Conservation (phyloP, 2,888 invertebrate genomes). For the Polyploca ridens region DNA sequence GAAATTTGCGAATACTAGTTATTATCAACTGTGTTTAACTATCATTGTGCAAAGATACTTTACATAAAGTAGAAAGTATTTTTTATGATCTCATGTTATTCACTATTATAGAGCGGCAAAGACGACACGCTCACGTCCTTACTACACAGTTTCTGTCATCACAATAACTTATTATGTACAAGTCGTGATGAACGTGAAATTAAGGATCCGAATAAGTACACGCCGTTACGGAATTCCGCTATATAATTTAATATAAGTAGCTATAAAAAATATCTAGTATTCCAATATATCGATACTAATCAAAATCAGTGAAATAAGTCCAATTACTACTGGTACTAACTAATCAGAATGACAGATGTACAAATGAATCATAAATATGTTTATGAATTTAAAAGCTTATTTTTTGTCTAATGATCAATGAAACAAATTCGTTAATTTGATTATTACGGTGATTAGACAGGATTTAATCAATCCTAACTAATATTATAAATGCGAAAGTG, state of each 20-base stretch:
- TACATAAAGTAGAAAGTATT: background rate
- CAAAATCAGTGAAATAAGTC: too few relatives aligned
- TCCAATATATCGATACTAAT: too few relatives aligned
- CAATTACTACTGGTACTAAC: too few relatives aligned
- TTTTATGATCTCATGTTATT: conserved; percentile 25
- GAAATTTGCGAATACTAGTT: conserved; percentile 12
- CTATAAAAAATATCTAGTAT: too few relatives aligned
- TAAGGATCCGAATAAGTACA: conserved; percentile 19
- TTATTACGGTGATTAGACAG: too few relatives aligned
- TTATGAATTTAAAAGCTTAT: too few relatives aligned
- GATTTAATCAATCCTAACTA: too few relatives aligned
- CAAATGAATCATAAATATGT: too few relatives aligned
- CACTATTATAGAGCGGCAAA: conserved; percentile 18
- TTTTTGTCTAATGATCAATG: too few relatives aligned
- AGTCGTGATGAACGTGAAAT: conserved; percentile 14
- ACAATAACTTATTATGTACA: conserved; percentile 34
- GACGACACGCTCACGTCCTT: conserved; percentile 46
- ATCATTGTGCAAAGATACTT: conserved; percentile 2
- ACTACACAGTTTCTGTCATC: conserved; percentile 40
- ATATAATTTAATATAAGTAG: background rate
- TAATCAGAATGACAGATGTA: too few relatives aligned
- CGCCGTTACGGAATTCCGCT: background rate
- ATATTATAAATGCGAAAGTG: too few relatives aligned
- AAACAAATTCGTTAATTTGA: too few relatives aligned
- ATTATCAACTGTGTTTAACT: conserved; percentile 9